Evolutionary conservation across 2,113 vertebrate genomes (phyloP), one percentile per base, ranked within the genome.

Genomic region (Albula glossodonta): DNA sequence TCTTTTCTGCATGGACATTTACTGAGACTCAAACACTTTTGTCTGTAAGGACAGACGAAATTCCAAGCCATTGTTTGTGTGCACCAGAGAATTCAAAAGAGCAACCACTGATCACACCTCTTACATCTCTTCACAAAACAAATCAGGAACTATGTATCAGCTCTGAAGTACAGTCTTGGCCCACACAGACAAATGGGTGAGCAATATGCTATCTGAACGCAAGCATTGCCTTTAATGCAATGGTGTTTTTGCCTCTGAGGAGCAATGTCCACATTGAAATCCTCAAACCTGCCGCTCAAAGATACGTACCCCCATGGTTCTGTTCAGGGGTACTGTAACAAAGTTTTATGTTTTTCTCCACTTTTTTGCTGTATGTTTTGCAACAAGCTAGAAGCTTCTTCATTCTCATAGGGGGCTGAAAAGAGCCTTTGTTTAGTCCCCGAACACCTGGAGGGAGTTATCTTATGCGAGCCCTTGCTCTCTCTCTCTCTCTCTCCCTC

Each of bases 371-470:
- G 88, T 91, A 88, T 94, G 90, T 92, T 94, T 94, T 95, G 94
- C 94, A 95, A 94, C 95, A 92, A 96, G 94, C 87, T 85, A 94
- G 89, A 95, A 91, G 93, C 91, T 94, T 91, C 93, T 94, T 94
- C 93, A 91, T 96, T 96, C 95, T 94, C 95, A 90, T 95, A 94
- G 90, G 88, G 86, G 85, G 15, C 94, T 97, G 96, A 98, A 98
- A 97, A 97, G 97, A 90, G 91, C 88, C 97, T 97, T 98, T 99
- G 98, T 98, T 95, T 93, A 88, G 85, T 85, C 88, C 85, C 87
- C 84, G 96, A 95, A 96, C 97, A 98, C 97, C 97, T 98, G 97
- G 96, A 96, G 94, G 88, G 94, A 85, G 93, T 93, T 96, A 94
- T 94, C 93, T 88, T 86, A 92, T 87, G 90, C 50, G 84, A 90